phyloP scores from a whole-genome alignment of 2,113 vertebrate genomes.

The Lagopus muta region DNA sequence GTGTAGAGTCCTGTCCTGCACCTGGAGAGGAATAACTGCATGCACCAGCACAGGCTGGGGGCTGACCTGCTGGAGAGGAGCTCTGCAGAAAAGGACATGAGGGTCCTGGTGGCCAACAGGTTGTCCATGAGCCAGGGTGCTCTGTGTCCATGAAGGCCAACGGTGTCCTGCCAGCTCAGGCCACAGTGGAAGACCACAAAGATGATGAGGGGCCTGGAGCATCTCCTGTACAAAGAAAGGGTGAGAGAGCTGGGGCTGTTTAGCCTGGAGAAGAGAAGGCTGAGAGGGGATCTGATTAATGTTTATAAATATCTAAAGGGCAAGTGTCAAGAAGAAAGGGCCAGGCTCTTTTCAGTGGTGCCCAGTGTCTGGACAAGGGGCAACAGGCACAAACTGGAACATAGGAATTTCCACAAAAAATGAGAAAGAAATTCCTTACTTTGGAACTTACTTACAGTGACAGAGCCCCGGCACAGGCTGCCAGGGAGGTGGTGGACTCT shows the following conservation, averaged over 20 bases:
- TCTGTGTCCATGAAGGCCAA: too few species aligned
- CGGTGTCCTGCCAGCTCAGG: too few species aligned
- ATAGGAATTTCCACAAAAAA: background rate
- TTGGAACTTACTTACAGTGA: background rate
- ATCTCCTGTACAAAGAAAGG: background rate
- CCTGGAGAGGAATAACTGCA: too few species aligned
- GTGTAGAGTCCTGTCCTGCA: too few species aligned
- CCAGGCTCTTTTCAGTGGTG: background rate
- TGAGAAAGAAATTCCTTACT: background rate
- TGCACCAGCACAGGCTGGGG: too few species aligned
- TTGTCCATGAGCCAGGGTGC: too few species aligned
- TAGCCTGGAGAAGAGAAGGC: background rate
- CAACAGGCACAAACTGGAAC: background rate
- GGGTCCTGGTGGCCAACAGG: too few species aligned
- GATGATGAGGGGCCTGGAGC: background rate
- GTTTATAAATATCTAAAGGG: too few species aligned
- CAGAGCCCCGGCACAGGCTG: background rate
- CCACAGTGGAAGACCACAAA: background rate
- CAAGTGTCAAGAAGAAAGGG: too few species aligned
- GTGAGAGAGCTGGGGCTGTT: background rate
- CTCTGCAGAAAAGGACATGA: too few species aligned
- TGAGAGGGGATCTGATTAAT: too few species aligned
- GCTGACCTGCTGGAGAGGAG: too few species aligned
- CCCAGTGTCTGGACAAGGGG: background rate
- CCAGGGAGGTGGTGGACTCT: background rate